Percentiles rank a stretch among this genome's conserved stretches.
Conservation (phyloP, 2,797 vertebrate species). For the Oryzias sinensis region DNA sequence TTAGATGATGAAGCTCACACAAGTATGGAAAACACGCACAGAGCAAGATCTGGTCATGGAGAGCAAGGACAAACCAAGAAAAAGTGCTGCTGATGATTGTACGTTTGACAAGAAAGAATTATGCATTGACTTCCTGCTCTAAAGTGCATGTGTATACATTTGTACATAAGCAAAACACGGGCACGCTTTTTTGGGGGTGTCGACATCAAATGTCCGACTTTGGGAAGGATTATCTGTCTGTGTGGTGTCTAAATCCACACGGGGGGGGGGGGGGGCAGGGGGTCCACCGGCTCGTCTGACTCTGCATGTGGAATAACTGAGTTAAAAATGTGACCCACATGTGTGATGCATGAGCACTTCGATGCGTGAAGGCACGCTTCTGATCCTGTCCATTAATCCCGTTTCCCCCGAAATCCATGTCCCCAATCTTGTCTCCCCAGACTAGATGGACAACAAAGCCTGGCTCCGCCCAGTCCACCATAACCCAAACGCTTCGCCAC, state of each 20-base stretch:
- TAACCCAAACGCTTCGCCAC: constrained; percentile 25
- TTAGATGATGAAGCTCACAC: constrained; percentile 35
- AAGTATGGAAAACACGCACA: constrained; percentile 4
- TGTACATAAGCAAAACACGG: constrained; percentile 19
- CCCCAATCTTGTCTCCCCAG: constrained; percentile 36
- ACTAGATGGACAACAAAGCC: constrained; percentile 16
- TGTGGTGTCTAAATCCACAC: constrained; percentile 54
- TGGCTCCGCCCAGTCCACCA: background rate
- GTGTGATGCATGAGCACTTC: constrained; percentile 7
- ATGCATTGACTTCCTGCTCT: too few species aligned
- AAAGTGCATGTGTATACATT: constrained; percentile 5
- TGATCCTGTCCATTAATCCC: constrained; percentile 42
- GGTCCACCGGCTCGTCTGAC: constrained; percentile 38
- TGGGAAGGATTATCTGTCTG: constrained; percentile 67
- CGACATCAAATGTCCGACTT: constrained; percentile 51
- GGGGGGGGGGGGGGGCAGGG: constrained; percentile 4
- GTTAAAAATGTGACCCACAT: constrained; percentile 24
- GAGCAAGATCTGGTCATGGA: constrained; percentile 16
- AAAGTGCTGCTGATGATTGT: constrained; percentile 18
- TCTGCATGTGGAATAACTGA: constrained; percentile 17
- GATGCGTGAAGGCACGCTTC: constrained; percentile 34
- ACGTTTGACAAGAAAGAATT: constrained; percentile 42
- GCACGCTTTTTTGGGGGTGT: constrained; percentile 24
- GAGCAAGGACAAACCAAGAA: constrained; percentile 18
- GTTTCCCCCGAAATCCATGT: constrained; percentile 19